Evolutionary conservation across 2,888 invertebrate genomes (phyloP).

Genomic region (Bimastos eiseni): DNA sequence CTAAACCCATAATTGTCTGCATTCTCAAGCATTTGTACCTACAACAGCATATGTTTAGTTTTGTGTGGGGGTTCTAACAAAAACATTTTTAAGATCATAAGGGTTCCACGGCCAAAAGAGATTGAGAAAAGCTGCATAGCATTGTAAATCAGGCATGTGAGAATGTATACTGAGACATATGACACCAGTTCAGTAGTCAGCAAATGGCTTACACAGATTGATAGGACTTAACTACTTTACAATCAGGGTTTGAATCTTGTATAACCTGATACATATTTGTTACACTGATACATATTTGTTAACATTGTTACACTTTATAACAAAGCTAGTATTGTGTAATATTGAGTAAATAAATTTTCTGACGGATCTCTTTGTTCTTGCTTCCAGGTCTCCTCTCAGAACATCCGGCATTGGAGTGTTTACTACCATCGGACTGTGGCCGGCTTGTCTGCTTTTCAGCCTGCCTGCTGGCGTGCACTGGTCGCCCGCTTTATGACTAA

Average conservation of each 20-base stretch:
- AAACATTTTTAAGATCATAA: too few relatives aligned
- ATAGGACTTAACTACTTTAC: neutral
- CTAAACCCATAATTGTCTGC: too few relatives aligned
- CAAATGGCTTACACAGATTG: neutral
- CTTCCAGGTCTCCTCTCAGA: neutral
- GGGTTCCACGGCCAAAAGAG: too few relatives aligned
- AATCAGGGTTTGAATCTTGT: too few relatives aligned
- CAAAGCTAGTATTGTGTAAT: conserved; percentile 2
- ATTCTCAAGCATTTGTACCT: too few relatives aligned
- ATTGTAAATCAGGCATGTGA: neutral
- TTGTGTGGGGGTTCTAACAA: too few relatives aligned
- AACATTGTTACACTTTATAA: neutral
- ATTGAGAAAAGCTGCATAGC: too few relatives aligned
- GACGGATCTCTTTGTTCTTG: neutral
- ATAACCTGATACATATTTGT: too few relatives aligned
- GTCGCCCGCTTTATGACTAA: neutral
- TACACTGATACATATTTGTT: too few relatives aligned
- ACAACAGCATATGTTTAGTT: too few relatives aligned
- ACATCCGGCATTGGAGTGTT: neutral
- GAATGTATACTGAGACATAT: neutral
- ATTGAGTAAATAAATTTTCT: neutral
- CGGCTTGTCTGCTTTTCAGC: neutral
- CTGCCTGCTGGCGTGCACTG: neutral
- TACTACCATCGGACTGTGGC: neutral
- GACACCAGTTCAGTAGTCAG: neutral